Conservation (phyloP, 2,113 vertebrate genomes). For the Marmota flaviventris region DNA sequence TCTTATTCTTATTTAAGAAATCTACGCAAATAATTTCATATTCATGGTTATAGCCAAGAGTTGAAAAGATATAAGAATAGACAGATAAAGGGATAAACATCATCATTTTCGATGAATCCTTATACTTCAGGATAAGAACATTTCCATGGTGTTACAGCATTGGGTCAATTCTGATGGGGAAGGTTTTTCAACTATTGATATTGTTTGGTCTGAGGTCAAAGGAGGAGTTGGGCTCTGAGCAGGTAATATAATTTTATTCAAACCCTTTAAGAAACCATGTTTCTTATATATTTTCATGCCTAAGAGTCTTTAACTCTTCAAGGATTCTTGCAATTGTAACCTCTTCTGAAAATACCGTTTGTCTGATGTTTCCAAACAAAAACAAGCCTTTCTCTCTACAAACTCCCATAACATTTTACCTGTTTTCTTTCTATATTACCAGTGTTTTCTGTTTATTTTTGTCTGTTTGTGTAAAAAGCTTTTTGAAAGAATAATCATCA, state of each 20-base stretch:
- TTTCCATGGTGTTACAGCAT: not conserved
- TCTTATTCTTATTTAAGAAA: not conserved
- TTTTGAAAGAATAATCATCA: not conserved
- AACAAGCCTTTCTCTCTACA: not conserved
- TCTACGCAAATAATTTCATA: not conserved
- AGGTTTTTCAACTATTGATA: not conserved
- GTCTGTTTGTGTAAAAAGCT: not conserved
- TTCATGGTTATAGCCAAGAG: not conserved
- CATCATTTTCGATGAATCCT: not conserved
- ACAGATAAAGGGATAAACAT: not conserved
- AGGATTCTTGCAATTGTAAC: not conserved
- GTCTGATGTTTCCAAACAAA: not conserved
- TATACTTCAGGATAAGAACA: not conserved
- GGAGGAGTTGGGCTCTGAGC: not conserved
- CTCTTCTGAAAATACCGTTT: not conserved
- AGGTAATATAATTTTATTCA: not conserved
- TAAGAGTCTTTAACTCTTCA: not conserved
- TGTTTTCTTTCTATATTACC: not conserved
- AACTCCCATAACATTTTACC: not conserved
- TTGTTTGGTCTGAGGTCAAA: not conserved
- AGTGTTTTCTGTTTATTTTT: not conserved
- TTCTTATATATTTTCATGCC: not conserved
- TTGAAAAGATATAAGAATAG: not conserved
- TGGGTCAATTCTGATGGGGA: not conserved
- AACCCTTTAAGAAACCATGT: not conserved